Evolutionary conservation across 2,888 invertebrate species (phyloP), one percentile per base, ranked within the genome.

Genomic region (Neria commutata): DNA sequence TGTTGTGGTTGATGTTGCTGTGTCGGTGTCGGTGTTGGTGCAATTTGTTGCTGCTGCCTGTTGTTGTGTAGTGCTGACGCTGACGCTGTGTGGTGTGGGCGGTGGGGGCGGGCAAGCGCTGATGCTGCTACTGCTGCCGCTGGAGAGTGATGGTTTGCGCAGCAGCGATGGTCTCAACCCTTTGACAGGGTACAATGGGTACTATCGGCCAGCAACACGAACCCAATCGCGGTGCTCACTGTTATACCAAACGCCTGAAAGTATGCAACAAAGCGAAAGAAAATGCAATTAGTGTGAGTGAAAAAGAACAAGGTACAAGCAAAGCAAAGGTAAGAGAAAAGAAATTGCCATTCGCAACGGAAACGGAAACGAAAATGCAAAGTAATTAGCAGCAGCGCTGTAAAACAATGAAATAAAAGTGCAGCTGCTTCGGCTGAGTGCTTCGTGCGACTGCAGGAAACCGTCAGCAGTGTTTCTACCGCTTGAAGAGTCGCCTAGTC

Each of bases 191-290:
- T 82, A 78, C 72, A 79, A 80, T 75, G 81, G 81, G 77, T 82
- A 81, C 81, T 81, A 81, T 81, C 81, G 81, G 69, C 82, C 81
- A 73, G 80, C 80, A 76, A 81, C 76, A 69, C 82, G 81, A 70
- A 82, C 81, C 81, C 81, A 81, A 78, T 81, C 81, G 73, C 79
- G 82, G 72, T 80, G 77, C 72, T 82, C 82, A 72, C 82, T 82
- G 71, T 81, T 81, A 74, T 82, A 82, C 81, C 81, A 82, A 75
- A 82, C 78, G 73, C 81, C 81, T 81, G 67, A 74, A 73, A 25
- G 23, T 29, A 29, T 29, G 29, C 29, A 29, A n/a, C n/a, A n/a
- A n/a, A n/a, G n/a, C n/a, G n/a, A n/a, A 29, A 29, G 23, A 23
- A 46, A 46, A 46, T 16, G 21, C 6, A 6, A 45, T 17, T 19